Base-by-base conservation (phyloP, 2,797 vertebrate species). In the Chloroceryle inda region DNA sequence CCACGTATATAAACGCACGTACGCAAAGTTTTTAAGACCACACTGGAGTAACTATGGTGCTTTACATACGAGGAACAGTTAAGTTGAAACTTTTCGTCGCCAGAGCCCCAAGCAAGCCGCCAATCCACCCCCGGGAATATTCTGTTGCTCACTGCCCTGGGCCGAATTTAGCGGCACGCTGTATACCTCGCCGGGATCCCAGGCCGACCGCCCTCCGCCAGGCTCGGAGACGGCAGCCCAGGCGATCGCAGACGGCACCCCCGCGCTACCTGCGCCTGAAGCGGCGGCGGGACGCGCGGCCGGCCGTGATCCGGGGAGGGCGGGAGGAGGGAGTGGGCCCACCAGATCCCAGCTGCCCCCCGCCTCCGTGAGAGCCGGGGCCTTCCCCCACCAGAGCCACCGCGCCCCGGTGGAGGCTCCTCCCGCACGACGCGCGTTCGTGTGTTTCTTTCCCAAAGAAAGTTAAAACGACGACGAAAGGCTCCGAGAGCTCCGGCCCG, bases 141-240 rank as follows among this genome's bases (percentile, higher is more conserved):
- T 7, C 1, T 0, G 29, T 5, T 1, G 45, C 31, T 31, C 23
- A 1, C 26, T 3, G 37, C 33, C 53, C 47, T 8, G 1, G 0
- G 64, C 74, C 53, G 16, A 31, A 6, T 4, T 6, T 9, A 15
- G 9, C 19, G 11, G 27, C 49, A 1, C 13, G 56, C 56, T 2
- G 27, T 5, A 3, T 37, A 38, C 27, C 31, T 3, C 42, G 2
- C 35, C 19, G 78, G 35, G 20, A 13, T 6, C 12, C 53, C 38
- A 14, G 12, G 33, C 53, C 35, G 20, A 16, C 4, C 9, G 23
- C 24, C 33, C 55, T 13, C 15, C 35, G 52, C 8, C 56, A 1
- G 8, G 21, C 45, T 11, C 26, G 22, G 26, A 24, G 37, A n/a
- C 59, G 37, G n/a, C 26, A 19, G n/a, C 35, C 35, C 8, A 27